These are phyloP conservation scores for Mesembrinibis cayennensis DNA, from an alignment of 2,113 vertebrate genomes.

Conservation along the genomic window DNA sequence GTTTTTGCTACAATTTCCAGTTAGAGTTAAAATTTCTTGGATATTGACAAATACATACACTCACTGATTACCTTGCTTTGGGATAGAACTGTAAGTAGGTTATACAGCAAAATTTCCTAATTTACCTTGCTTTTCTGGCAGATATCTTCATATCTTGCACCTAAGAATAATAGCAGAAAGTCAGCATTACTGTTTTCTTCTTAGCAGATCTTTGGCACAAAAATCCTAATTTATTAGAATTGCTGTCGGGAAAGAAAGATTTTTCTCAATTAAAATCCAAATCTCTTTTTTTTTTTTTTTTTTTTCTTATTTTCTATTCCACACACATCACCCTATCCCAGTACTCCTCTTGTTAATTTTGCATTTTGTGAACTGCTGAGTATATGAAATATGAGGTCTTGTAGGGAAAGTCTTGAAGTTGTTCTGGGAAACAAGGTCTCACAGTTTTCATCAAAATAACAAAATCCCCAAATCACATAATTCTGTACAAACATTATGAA, in stretches of 20 bases:
- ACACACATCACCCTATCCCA: background rate
- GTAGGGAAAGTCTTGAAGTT: background rate
- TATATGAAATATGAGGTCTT: constrained; percentile 28
- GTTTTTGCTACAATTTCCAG: background rate
- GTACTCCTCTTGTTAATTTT: background rate
- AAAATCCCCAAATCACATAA: background rate
- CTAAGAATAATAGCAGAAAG: background rate
- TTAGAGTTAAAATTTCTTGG: background rate
- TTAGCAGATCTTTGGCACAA: background rate
- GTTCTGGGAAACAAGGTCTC: background rate
- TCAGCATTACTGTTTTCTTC: background rate
- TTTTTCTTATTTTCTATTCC: background rate
- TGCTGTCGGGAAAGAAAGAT: background rate
- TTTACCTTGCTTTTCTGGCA: background rate
- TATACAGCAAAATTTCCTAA: background rate
- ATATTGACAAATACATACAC: background rate
- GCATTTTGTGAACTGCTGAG: constrained; percentile 10
- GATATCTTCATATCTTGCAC: background rate
- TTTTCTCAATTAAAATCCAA: background rate
- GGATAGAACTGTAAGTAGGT: background rate
- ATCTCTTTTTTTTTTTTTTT: background rate
- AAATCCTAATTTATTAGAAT: constrained; percentile 33
- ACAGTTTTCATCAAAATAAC: constrained; percentile 1
- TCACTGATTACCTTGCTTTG: background rate
- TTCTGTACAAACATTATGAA: constrained; percentile 13